Percentiles rank a stretch among this genome's conserved stretches.
Evolutionary conservation across 1,140 invertebrate genomes (phyloP).

Genomic region (Trichonephila clavata): DNA sequence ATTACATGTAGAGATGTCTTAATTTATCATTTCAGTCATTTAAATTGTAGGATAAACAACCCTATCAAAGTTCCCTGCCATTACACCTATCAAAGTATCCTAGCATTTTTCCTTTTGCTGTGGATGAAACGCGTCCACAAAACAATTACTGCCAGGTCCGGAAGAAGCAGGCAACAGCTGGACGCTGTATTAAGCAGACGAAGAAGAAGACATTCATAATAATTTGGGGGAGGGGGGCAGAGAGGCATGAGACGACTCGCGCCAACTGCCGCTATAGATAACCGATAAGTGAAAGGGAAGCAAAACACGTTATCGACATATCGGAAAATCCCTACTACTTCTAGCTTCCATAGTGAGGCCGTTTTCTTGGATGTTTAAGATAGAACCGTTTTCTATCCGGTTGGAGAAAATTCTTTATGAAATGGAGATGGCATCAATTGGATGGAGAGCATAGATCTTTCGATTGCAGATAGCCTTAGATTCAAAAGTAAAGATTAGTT

Average conservation of each 20-base stretch:
- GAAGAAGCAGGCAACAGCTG: neutral
- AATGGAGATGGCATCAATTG: no score
- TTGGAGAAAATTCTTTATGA: no score
- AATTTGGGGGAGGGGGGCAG: no score
- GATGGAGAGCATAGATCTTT: no score
- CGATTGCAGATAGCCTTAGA: no score
- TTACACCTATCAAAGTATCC: no score
- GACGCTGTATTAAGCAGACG: neutral
- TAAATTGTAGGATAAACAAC: no score
- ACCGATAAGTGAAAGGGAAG: neutral
- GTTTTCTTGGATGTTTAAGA: neutral
- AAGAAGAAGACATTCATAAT: neutral
- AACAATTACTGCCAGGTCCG: neutral
- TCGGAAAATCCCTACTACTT: neutral
- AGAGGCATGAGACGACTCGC: neutral
- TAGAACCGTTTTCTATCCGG: no score
- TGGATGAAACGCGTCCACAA: neutral
- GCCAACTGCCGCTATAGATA: neutral
- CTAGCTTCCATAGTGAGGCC: neutral
- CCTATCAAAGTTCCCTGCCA: no score
- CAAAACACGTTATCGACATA: neutral
- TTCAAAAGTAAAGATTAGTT: no score
- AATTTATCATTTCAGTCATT: no score
- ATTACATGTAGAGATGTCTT: no score
- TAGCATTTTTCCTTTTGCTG: neutral